phyloP scores from a whole-genome alignment of 2,113 vertebrate species.

The Stegostoma tigrinum region DNA sequence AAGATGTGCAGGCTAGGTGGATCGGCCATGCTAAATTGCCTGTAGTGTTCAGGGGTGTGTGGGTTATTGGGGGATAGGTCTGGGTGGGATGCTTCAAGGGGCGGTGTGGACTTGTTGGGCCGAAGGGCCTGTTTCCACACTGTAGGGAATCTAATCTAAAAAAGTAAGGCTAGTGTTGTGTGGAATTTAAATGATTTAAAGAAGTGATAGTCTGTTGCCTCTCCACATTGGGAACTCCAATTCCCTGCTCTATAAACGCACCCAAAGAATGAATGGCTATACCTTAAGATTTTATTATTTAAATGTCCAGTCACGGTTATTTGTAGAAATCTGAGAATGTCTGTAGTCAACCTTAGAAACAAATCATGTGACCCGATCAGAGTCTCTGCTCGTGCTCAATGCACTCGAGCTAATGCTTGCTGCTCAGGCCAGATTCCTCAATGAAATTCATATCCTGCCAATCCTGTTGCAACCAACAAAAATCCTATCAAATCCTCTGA shows the following conservation, averaged over 20 bases:
- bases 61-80: no score
- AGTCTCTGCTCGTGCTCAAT: neutral
- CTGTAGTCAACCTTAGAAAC: neutral
- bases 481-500: neutral
- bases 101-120: no score
- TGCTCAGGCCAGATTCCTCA: neutral
- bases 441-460: neutral
- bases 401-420: neutral
- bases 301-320: neutral
- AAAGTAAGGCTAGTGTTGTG: neutral
- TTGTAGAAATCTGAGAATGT: neutral
- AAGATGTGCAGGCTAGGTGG: no score
- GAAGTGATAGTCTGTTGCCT: neutral
- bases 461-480: neutral
- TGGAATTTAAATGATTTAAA: conserved; percentile 6
- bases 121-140: no score
- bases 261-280: neutral
- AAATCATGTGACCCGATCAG: neutral
- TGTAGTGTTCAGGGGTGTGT: no score
- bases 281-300: neutral
- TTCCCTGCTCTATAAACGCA: neutral
- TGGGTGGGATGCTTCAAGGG: no score
- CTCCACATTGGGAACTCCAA: neutral
- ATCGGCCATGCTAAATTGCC: no score
- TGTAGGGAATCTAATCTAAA: no score